A percentile compares a stretch with the other conserved stretches of the same genome.
These are phyloP conservation scores for Theristicus caerulescens DNA, from an alignment of 2,113 vertebrate genomes.

Conservation along the genomic window DNA sequence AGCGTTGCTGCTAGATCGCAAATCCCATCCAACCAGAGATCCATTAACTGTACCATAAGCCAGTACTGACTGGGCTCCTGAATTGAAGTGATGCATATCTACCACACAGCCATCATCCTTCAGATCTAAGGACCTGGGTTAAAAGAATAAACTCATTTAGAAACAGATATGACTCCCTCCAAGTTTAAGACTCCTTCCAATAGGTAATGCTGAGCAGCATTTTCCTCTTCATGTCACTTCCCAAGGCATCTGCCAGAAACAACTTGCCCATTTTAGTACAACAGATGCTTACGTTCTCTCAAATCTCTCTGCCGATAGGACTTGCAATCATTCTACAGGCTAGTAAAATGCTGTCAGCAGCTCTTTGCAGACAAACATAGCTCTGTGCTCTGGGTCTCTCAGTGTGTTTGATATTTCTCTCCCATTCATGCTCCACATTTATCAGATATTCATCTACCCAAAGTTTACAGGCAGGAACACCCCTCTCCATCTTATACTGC, in stretches of 20 bases:
- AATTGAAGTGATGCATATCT: slow-evolving; percentile 96
- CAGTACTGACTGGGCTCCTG: slow-evolving; percentile 90
- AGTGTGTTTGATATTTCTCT: neutral
- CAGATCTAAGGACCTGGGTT: slow-evolving; percentile 84
- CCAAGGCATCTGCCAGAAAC: neutral
- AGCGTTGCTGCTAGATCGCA: slow-evolving; percentile 87
- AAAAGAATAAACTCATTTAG: neutral
- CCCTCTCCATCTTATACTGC: neutral
- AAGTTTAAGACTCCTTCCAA: neutral
- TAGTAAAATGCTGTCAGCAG: neutral
- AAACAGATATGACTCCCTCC: neutral
- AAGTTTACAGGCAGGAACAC: neutral
- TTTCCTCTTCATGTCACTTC: neutral
- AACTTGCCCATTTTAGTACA: neutral
- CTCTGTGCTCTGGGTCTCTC: neutral
- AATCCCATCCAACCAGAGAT: slow-evolving; percentile 94
- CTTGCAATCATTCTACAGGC: neutral
- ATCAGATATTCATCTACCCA: neutral
- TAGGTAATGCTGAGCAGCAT: neutral
- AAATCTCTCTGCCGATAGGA: neutral
- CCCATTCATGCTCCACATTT: neutral
- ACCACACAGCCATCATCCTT: slow-evolving; percentile 95
- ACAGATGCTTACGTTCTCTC: neutral
- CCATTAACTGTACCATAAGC: slow-evolving; percentile 96
- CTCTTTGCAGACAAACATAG: neutral